Evolutionary conservation across 2,113 vertebrate genomes (phyloP), one percentile per base, ranked within the genome.

Genomic region (Plestiodon gilberti): DNA sequence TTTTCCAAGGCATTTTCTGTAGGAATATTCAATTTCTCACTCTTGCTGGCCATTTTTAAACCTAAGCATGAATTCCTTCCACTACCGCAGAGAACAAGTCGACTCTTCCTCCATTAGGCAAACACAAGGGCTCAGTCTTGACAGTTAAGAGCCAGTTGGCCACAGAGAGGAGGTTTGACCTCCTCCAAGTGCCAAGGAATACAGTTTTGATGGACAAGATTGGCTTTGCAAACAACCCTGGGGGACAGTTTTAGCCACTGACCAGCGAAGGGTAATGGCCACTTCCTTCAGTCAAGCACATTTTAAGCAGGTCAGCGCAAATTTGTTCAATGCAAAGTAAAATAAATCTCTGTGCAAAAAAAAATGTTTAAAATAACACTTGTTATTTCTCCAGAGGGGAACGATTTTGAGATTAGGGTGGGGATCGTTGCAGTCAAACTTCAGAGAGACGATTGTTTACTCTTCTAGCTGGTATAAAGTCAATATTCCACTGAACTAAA

Each of bases 61-160:
- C 87, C 38, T 23, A 69, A 93, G 79, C 22, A 67, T 0, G 0
- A 78, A 93, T 90, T 94, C 87, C 67, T 91, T 90, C 86, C 87
- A 76, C 20, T 2, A 76, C 90, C 57, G 11, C 57, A 73, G 30
- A 17, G 11, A 91, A 67, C 87, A 61, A 90, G 76, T 52, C 48
- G 20, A 61, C 88, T 88, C 38, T 0, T 89, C 87, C 77, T 10
- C 13, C 0, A 0, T 78, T 89, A 15, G 73, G 87, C 93, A 93
- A 95, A 87, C 86, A 90, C 1, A 40, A 96, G 92, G 78, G 88
- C 86, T 88, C 62, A 28, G 87, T 92, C 92, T 89, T 92, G 2
- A 0, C 91, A 89, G 83, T 87, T 85, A 91, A 89, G 83, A 82
- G 93, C 95, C 94, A 95, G 87, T 91, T 96, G 96, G 93, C 92